phyloP scores from a whole-genome alignment of 2,797 vertebrate species.

The Gallirallus australis region DNA sequence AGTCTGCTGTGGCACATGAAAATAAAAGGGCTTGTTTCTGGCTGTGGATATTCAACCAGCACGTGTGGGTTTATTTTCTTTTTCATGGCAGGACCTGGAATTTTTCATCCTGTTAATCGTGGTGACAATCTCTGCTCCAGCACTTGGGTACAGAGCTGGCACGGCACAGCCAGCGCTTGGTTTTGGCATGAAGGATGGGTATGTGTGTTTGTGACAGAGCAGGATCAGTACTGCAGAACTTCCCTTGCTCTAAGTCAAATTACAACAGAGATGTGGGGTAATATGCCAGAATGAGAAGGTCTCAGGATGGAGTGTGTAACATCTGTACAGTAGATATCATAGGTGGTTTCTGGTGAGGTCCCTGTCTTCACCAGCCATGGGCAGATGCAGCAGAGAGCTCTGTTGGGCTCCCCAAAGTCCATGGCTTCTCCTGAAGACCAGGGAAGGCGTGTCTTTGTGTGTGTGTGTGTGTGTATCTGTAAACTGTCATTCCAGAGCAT shows the following conservation, averaged over 20 bases:
- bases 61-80: too few relatives aligned
- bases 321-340: neutral
- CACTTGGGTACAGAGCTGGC: neutral
- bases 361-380: accelerated
- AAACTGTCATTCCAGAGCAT: neutral
- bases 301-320: neutral
- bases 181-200: neutral
- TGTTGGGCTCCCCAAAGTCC: neutral
- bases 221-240: accelerated
- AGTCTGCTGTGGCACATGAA: neutral
- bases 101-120: neutral
- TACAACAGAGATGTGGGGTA: neutral
- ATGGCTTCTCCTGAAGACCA: neutral
- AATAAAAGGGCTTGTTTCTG: neutral
- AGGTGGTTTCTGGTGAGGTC: neutral
- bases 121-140: neutral
- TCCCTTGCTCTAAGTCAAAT: neutral
- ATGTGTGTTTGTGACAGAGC: neutral
- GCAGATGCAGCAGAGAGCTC: neutral
- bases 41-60: neutral
- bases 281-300: neutral
- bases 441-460: neutral
- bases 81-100: neutral
- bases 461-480: accelerated
- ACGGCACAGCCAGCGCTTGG: accelerated